Conservation (phyloP, 2,888 invertebrate genomes). For the Euzophera pinguis region DNA sequence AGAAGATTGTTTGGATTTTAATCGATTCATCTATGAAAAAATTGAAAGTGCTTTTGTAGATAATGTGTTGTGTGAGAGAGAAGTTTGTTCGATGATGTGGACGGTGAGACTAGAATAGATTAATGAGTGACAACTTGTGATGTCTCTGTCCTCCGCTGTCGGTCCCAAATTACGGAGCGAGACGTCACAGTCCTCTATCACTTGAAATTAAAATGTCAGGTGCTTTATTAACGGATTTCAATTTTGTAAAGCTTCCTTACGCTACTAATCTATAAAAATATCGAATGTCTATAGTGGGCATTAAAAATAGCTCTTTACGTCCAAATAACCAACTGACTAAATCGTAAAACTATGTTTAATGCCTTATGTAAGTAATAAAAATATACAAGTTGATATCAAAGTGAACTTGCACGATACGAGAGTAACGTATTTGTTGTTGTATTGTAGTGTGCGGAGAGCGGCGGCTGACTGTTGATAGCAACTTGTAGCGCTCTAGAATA, state of each 20-base stretch:
- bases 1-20: constrained; percentile 7
- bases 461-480: constrained; percentile 30
- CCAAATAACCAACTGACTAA: constrained; percentile 34
- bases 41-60: constrained; percentile 29
- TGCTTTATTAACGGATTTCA: constrained; percentile 40
- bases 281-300: constrained; percentile 37
- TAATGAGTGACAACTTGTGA: constrained; percentile 9
- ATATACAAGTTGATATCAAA: constrained; percentile 45
- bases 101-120: constrained; percentile 26
- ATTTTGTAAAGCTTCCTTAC: constrained; percentile 38
- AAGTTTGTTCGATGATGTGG: constrained; percentile 25
- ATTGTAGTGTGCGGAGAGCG: neutral
- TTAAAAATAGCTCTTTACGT: constrained; percentile 46
- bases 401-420: constrained; percentile 19
- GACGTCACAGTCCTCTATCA: neutral
- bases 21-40: constrained; percentile 4
- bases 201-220: constrained; percentile 30
- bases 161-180: neutral
- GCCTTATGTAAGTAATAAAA: constrained; percentile 61
- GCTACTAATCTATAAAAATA: constrained; percentile 34
- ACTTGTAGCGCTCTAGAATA: constrained; percentile 57
- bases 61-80: constrained; percentile 22
- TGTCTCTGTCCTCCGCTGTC: neutral
- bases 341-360: constrained; percentile 45
- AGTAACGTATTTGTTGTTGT: neutral